Conservation (phyloP, 2,797 vertebrate species). For the Xerus rutilus region DNA sequence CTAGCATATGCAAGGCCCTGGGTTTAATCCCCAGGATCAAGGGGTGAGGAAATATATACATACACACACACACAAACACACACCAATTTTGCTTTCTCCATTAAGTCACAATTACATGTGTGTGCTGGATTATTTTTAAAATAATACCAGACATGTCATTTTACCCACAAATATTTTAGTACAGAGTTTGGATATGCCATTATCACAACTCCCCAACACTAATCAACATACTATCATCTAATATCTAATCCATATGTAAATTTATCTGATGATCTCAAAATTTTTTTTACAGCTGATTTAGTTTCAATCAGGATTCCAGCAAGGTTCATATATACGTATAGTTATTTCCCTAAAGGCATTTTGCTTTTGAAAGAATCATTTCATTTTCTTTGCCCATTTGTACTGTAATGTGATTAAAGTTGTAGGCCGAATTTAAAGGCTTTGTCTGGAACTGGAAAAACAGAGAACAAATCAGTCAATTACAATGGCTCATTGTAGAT, state of each 20-base stretch:
- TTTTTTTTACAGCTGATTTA: neutral
- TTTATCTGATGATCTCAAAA: constrained; percentile 40
- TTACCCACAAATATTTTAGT: neutral
- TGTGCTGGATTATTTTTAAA: neutral
- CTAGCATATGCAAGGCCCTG: too few relatives aligned
- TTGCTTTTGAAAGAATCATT: constrained; percentile 42
- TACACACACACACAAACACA: too few relatives aligned
- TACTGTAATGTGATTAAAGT: neutral
- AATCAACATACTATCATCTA: neutral
- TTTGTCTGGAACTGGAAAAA: neutral
- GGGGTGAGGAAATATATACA: neutral
- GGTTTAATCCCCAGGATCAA: too few relatives aligned
- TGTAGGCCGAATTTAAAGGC: neutral
- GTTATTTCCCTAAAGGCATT: neutral
- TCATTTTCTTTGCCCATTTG: constrained; percentile 28
- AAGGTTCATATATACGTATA: neutral
- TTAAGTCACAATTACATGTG: neutral
- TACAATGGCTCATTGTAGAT: neutral
- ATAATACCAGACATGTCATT: neutral
- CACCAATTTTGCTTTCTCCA: neutral
- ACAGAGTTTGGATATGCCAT: neutral
- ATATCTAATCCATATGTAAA: neutral
- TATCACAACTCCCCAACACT: neutral
- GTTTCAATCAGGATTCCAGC: neutral
- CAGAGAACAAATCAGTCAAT: neutral